Evolutionary conservation across 2,113 vertebrate species (phyloP), one percentile per base, ranked within the genome.

Genomic region (Fregata magnificens): DNA sequence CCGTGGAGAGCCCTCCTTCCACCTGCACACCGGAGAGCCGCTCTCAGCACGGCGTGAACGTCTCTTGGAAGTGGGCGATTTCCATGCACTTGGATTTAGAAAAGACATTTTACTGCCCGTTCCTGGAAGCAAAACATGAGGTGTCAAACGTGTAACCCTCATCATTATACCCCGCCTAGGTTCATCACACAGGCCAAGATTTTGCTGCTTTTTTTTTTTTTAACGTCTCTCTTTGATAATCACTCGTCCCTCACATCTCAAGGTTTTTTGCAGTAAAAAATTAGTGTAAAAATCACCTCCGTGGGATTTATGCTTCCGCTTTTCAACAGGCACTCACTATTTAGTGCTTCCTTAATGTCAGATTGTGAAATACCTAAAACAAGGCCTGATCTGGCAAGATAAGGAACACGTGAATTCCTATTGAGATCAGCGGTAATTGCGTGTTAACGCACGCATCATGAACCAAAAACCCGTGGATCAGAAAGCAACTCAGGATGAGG

Each of bases 1-100:
- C 44, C 2, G 0, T 16, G 45, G 77, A 56, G 70, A 88, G 5
- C 11, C 29, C 5, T 84, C 36, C 40, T 82, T 38, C 44, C 73
- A 34, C 18, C 32, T 1, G 1, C 31, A 3, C 16, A 16, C 3
- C 0, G 0, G 6, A n/a, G n/a, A 63, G 36, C n/a, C 52, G 62
- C 9, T 67, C 65, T 42, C 58, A 26, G 44, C 44, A n/a, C 7
- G 0, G 0, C 0, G 0, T 3, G 29, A 42, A 24, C 42, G 26
- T 42, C 69, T 31, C 44, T 50, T 22, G 29, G 36, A 36, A 59
- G 18, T 5, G 22, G 11, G 42, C 5, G 11, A 6, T 13, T 91
- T 45, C 52, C 81, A 45, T 0, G 2, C 28, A 20, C 28, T 16
- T 45, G 66, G 45, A 29, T 70, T 83, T 78, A 45, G 52, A 38